phyloP scores from a whole-genome alignment of 1,140 invertebrate genomes.

The Macrobrachium nipponense region DNA sequence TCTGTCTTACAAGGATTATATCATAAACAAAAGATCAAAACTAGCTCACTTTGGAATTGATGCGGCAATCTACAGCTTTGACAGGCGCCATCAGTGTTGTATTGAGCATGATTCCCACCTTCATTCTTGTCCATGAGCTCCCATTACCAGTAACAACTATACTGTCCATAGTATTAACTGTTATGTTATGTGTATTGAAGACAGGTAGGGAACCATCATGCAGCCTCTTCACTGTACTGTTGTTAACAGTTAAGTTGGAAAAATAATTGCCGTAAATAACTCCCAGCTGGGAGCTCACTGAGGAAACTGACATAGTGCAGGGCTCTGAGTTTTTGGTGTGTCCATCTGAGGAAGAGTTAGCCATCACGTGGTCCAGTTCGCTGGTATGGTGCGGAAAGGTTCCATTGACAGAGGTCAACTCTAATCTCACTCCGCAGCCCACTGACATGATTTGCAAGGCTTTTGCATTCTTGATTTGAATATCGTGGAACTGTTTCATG shows the following conservation, averaged over 20 bases:
- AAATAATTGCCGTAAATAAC: conserved; percentile 8
- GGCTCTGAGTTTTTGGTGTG: not conserved
- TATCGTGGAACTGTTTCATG: too few species aligned
- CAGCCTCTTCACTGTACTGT: conserved; percentile 28
- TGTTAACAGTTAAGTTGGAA: not conserved
- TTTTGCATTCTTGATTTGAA: too few species aligned
- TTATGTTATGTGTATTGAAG: not conserved
- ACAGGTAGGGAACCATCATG: conserved; percentile 30
- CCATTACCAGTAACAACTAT: conserved; percentile 10
- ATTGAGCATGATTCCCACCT: not conserved
- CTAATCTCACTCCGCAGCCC: too few species aligned
- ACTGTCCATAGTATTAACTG: conserved; percentile 35
- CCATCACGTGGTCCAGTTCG: not conserved
- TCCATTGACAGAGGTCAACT: too few species aligned
- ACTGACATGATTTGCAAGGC: too few species aligned
- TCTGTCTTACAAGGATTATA: too few species aligned
- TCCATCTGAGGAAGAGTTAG: not conserved
- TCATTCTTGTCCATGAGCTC: not conserved
- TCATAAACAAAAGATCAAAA: too few species aligned
- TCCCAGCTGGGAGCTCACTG: not conserved
- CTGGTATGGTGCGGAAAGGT: too few species aligned
- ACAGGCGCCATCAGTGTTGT: not conserved
- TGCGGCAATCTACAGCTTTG: not conserved
- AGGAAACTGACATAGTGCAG: not conserved
- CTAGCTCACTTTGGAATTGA: not conserved